A percentile compares a stretch with the other conserved stretches of the same genome.
Conservation (phyloP, 2,113 vertebrate species). For the Gobius niger region DNA sequence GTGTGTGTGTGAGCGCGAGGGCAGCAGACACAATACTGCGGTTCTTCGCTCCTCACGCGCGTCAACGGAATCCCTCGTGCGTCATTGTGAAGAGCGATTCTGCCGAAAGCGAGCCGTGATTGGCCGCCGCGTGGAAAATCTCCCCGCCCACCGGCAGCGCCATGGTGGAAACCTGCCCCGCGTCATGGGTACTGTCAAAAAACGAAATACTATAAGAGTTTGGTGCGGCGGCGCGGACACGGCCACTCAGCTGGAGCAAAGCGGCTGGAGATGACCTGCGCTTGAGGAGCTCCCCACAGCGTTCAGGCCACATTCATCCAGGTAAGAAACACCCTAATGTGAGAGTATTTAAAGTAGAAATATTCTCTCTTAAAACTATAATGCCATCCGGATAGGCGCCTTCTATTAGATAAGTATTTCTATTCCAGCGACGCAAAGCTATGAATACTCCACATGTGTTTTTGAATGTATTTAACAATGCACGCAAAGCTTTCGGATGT, state of each 20-base stretch:
- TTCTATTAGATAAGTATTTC: no score
- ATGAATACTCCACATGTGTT: no score
- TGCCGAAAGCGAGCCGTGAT: slow-evolving; percentile 63
- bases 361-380: no score
- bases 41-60: slow-evolving; percentile 72
- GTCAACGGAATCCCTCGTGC: slow-evolving; percentile 98
- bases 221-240: not conserved
- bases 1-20: slow-evolving; percentile 5
- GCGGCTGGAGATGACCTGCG: slow-evolving; percentile 25
- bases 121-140: slow-evolving; percentile 78
- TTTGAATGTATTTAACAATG: not conserved
- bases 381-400: no score
- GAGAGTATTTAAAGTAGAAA: no score
- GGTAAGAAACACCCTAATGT: no score
- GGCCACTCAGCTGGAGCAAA: slow-evolving; percentile 26
- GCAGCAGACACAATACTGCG: slow-evolving; percentile 49
- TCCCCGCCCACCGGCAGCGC: slow-evolving; percentile 79
- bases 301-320: slow-evolving; percentile 15
- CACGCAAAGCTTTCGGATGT: not conserved
- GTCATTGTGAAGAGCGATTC: slow-evolving; percentile 81
- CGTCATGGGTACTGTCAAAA: slow-evolving; percentile 80
- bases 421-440: no score
- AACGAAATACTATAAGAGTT: slow-evolving; percentile 49
- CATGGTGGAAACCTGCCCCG: slow-evolving; percentile 75
- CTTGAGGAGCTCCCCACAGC: not conserved